Evolutionary conservation across 2,113 vertebrate species (phyloP), one percentile per base, ranked within the genome.

Genomic region (Ia io): DNA sequence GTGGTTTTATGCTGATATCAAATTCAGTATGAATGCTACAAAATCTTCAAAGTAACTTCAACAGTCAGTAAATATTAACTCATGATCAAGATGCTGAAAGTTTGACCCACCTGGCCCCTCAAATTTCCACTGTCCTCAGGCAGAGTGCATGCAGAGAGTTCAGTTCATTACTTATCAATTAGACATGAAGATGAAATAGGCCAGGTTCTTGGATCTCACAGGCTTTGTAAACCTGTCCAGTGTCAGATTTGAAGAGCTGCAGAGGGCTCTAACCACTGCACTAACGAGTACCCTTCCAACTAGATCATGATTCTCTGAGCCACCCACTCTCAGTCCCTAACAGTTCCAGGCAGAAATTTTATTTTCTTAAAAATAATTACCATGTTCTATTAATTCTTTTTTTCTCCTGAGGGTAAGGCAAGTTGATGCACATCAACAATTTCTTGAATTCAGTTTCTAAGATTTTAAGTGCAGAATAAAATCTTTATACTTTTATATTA

Each of bases 341-440:
- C 20, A 51, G 42, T 47, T 79, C n/a, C 44, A 77, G 65, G 87
- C 16, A 40, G 28, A 85, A 56, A 40, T 32, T 76, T 63, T 73
- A 90, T 47, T 49, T 84, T 74, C 80, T 92, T 53, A 84, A 90
- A 77, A 88, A 56, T 44, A 90, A 91, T n/a, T 25, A 56, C 14
- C 20, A 20, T 18, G 4, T 61, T 65, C 84, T 49, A 69, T 42
- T 28, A 47, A 79, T 84, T 80, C 22, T 77, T 84, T 40, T 30
- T 47, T 32, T 16, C 61, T 67, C 30, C 23, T 35, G 10, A 5
- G 30, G 18, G 5, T 0, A 10, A 22, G 2, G 1, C 12, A 28
- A 78, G 2, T 30, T 76, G 14, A 82, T 70, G 65, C 7, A 5
- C 25, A 94, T 53, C 22, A 80, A 61, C 5, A 88, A 84, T 49